phyloP scores from a whole-genome alignment of 2,797 vertebrate species.

The Poeciliopsis presidionis region DNA sequence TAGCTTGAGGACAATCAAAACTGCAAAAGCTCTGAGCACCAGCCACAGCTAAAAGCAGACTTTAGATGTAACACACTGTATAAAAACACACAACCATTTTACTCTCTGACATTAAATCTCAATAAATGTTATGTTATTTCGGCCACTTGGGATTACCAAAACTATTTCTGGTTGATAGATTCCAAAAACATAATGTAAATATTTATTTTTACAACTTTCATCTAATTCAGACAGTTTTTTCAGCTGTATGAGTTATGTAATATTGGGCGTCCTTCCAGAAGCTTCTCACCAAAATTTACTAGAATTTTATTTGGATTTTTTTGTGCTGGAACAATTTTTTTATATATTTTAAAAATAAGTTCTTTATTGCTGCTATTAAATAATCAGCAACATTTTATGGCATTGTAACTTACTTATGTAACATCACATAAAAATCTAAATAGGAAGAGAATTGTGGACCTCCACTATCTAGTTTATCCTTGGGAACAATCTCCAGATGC shows the following conservation, averaged over 20 bases:
- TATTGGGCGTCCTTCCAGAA: neutral
- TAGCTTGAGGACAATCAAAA: slow-evolving; percentile 38
- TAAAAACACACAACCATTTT: neutral
- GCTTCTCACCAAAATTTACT: neutral
- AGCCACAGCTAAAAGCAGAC: neutral
- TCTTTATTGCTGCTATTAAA: neutral
- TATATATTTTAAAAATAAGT: neutral
- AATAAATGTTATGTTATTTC: neutral
- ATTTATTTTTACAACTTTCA: neutral
- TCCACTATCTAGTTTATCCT: too few relatives aligned
- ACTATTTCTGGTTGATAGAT: neutral
- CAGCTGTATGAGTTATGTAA: neutral
- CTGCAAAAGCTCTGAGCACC: neutral
- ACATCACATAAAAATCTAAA: neutral
- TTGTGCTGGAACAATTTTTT: neutral
- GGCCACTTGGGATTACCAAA: neutral
- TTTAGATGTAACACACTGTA: neutral
- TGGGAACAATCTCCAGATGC: neutral
- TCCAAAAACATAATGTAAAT: neutral
- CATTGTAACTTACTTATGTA: neutral
- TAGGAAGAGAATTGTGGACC: neutral
- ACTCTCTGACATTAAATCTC: neutral
- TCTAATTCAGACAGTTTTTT: neutral
- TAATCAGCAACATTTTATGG: neutral
- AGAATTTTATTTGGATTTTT: neutral